phyloP scores from a whole-genome alignment of 2,797 vertebrate genomes.

The Thripadectes ignobilis region DNA sequence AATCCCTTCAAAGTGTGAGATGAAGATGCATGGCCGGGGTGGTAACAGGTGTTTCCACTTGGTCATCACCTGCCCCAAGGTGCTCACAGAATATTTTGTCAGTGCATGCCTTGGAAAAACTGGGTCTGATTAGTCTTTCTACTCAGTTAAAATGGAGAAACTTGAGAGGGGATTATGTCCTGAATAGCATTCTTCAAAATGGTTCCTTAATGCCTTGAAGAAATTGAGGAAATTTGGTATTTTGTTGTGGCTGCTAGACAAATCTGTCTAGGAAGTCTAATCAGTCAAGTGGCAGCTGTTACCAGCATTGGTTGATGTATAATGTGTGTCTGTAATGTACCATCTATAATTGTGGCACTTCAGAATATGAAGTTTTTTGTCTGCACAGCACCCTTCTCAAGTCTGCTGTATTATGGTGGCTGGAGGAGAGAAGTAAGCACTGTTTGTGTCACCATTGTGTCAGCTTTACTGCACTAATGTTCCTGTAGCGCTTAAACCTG shows the following conservation, averaged over 20 bases:
- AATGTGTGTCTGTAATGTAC: background rate
- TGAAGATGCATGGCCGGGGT: background rate
- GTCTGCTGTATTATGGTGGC: background rate
- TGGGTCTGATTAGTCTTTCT: background rate
- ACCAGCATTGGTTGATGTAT: background rate
- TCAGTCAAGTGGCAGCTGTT: background rate
- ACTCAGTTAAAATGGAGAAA: background rate
- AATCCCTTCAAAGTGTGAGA: background rate
- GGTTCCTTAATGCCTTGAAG: background rate
- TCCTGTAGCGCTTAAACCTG: background rate
- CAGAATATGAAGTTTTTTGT: background rate
- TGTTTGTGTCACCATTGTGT: background rate
- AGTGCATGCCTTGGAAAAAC: background rate
- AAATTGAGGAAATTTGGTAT: background rate
- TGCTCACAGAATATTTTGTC: background rate
- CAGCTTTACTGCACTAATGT: background rate
- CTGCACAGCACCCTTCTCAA: background rate
- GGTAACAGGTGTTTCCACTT: background rate
- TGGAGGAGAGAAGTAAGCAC: background rate
- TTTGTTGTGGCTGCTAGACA: background rate
- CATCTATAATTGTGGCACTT: background rate
- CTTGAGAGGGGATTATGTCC: rapidly evolving
- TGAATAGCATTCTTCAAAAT: background rate
- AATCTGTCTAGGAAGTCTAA: background rate
- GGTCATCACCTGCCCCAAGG: background rate